A percentile compares a stretch with the other conserved stretches of the same genome.
Evolutionary conservation across 2,888 invertebrate species (phyloP).

Genomic region (Oscheius onirici): DNA sequence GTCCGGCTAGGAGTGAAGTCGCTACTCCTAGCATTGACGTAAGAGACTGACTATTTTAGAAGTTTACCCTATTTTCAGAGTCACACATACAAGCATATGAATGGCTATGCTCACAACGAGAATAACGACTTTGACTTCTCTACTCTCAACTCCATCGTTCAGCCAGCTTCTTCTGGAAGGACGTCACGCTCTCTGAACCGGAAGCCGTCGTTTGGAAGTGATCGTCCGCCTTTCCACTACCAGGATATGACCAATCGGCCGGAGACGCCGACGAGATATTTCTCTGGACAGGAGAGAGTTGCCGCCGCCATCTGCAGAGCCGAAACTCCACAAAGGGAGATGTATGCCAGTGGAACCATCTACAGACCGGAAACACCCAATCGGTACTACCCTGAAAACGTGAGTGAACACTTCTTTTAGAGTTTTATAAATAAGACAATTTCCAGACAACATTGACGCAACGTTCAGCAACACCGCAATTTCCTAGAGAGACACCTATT

Average conservation of each 20-base stretch:
- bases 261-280: constrained; percentile 39
- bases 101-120: constrained; percentile 18
- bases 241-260: constrained; percentile 34
- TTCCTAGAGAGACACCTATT: constrained; percentile 78
- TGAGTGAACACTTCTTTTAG: constrained; percentile 9
- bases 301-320: constrained; percentile 61
- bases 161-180: constrained; percentile 28
- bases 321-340: constrained; percentile 57
- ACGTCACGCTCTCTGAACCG: constrained; percentile 25
- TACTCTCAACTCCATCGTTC: constrained; percentile 43
- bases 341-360: constrained; percentile 47
- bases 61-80: too few relatives aligned
- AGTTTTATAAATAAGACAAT: background rate
- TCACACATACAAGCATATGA: constrained; percentile 21
- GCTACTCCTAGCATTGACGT: constrained; percentile 38
- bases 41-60: background rate
- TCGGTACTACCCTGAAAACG: constrained; percentile 55
- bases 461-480: constrained; percentile 86
- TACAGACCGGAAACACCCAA: constrained; percentile 51
- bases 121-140: constrained; percentile 43
- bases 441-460: constrained; percentile 48
- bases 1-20: constrained; percentile 39
- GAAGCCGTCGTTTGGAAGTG: constrained; percentile 29
- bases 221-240: constrained; percentile 30
- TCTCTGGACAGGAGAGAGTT: constrained; percentile 52